Conservation (phyloP, 2,888 invertebrate genomes). For the Notodonta dromedarius region DNA sequence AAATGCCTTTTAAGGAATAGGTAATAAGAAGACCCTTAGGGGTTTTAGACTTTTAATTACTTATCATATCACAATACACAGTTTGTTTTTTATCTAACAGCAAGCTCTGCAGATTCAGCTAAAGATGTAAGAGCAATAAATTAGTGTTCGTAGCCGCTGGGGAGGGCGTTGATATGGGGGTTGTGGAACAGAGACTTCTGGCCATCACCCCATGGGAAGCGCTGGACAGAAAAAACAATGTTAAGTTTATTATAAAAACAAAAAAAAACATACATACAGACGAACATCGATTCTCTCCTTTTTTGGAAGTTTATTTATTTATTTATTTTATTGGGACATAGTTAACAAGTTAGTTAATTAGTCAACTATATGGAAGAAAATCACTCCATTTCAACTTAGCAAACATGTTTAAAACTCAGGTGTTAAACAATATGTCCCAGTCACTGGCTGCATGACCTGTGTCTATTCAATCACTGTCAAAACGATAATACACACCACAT, state of each 20-base stretch:
- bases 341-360: too few relatives aligned
- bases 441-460: too few relatives aligned
- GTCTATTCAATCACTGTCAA: too few relatives aligned
- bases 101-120: slow-evolving; percentile 27
- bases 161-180: slow-evolving; percentile 90
- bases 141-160: slow-evolving; percentile 90
- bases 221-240: slow-evolving; percentile 72
- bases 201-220: slow-evolving; percentile 98
- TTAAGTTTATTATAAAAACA: not conserved
- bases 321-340: too few relatives aligned
- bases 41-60: slow-evolving; percentile 29
- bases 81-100: slow-evolving; percentile 53
- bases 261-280: too few relatives aligned
- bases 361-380: too few relatives aligned
- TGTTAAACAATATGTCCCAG: too few relatives aligned
- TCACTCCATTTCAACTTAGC: too few relatives aligned
- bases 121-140: slow-evolving; percentile 24
- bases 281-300: too few relatives aligned
- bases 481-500: too few relatives aligned
- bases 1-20: not conserved
- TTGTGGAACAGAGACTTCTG: slow-evolving; percentile 95
- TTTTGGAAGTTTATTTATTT: too few relatives aligned
- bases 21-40: not conserved
- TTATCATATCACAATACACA: slow-evolving; percentile 58
- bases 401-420: too few relatives aligned